Conservation (phyloP, 2,113 vertebrate genomes). For the Passer domesticus region DNA sequence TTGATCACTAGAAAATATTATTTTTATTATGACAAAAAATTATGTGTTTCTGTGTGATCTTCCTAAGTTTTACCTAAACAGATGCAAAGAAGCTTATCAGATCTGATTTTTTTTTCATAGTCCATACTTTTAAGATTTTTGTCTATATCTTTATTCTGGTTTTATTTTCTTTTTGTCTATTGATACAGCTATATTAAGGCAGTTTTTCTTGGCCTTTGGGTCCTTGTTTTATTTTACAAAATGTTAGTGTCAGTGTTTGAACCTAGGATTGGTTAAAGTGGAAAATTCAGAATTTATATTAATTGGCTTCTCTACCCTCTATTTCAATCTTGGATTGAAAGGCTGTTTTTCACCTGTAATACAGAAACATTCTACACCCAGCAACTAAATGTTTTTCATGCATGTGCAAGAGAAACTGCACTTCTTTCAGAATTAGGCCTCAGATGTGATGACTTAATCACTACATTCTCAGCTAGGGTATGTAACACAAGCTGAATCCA, state of each 20-base stretch:
- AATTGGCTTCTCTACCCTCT: neutral
- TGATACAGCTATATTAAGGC: neutral
- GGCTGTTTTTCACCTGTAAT: neutral
- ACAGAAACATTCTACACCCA: neutral
- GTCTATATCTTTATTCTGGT: neutral
- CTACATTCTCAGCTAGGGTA: conserved; percentile 52
- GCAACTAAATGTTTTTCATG: neutral
- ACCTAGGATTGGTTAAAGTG: neutral
- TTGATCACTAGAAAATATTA: neutral
- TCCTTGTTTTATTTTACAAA: neutral
- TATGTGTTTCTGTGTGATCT: neutral
- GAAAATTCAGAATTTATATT: neutral
- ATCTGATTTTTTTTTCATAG: neutral
- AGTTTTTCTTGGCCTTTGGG: neutral
- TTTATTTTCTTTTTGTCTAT: neutral
- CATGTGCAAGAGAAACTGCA: neutral
- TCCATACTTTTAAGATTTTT: neutral
- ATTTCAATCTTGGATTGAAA: neutral
- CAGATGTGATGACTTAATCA: neutral
- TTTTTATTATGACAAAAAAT: neutral
- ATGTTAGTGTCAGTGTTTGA: neutral
- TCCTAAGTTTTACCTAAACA: neutral
- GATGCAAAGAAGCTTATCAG: neutral
- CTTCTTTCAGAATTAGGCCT: conserved; percentile 2
- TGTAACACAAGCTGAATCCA: conserved; percentile 13